phyloP scores from a whole-genome alignment of 2,113 vertebrate genomes.

The Nicator chloris region DNA sequence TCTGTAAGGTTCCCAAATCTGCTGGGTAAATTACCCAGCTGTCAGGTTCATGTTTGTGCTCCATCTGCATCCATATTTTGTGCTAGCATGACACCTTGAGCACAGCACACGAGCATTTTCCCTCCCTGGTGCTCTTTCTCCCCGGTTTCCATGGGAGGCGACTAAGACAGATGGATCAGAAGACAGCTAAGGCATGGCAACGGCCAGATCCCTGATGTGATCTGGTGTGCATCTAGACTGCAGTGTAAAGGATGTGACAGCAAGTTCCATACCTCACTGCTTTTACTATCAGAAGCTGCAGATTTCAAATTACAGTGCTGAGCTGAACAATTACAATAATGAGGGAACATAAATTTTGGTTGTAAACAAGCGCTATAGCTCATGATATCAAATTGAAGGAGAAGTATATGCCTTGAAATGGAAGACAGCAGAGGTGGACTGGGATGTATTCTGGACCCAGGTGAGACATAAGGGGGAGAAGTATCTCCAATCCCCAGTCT shows the following conservation, averaged over 20 bases:
- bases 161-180: neutral
- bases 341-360: neutral
- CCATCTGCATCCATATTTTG: neutral
- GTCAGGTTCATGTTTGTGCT: neutral
- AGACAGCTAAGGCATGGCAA: neutral
- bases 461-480: neutral
- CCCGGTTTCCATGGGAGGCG: neutral
- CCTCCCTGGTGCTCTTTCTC: neutral
- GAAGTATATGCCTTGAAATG: neutral
- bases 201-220: neutral
- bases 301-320: neutral
- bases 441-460: neutral
- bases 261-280: neutral
- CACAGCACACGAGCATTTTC: neutral
- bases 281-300: constrained; percentile 3
- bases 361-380: neutral
- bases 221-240: neutral
- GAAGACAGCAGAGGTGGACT: neutral
- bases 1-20: neutral
- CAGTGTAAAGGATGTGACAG: neutral
- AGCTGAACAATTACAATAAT: neutral
- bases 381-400: neutral
- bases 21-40: constrained; percentile 5
- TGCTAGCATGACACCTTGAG: neutral
- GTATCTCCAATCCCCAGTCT: fast-evolving